Conservation (phyloP, 2,113 vertebrate genomes). For the Syngnathoides biaculeatus region DNA sequence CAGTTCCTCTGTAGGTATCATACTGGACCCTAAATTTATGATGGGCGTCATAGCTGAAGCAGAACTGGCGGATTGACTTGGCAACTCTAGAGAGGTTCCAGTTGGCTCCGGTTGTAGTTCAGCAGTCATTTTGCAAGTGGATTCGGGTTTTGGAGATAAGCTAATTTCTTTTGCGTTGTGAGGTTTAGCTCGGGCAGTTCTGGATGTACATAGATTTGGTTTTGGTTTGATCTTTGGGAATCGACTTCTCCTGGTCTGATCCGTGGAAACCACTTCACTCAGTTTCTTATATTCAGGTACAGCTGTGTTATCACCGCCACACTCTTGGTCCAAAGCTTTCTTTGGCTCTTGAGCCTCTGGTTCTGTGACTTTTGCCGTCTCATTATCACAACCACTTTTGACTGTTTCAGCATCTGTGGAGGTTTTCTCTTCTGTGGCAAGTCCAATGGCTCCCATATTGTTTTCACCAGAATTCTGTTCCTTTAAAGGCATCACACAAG, state of each 20-base stretch:
- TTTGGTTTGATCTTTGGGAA: constrained; percentile 36
- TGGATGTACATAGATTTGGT: constrained; percentile 33
- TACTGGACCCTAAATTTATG: not conserved
- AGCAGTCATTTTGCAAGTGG: not conserved
- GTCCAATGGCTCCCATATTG: not conserved
- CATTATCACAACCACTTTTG: not conserved
- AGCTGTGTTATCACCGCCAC: not conserved
- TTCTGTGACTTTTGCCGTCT: not conserved
- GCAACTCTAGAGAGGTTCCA: not conserved
- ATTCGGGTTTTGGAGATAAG: not conserved
- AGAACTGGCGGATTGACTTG: not conserved
- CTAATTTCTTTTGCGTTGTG: not conserved
- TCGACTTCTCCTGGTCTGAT: constrained; percentile 6
- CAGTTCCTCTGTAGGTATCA: constrained; percentile 5
- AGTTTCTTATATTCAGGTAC: not conserved
- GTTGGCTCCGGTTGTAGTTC: not conserved
- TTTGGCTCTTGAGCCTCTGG: not conserved
- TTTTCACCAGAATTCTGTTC: not conserved
- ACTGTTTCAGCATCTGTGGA: not conserved
- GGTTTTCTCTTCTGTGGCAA: not conserved
- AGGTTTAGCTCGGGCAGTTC: constrained; percentile 15
- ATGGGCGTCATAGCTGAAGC: not conserved
- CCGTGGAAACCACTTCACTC: not conserved
- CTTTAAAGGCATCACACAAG: constrained; percentile 5
- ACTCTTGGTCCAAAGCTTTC: not conserved